These are phyloP conservation scores for Virgularia gustaviana DNA, from an alignment of 92 coral and sea anemone species.

Conservation along the genomic window DNA sequence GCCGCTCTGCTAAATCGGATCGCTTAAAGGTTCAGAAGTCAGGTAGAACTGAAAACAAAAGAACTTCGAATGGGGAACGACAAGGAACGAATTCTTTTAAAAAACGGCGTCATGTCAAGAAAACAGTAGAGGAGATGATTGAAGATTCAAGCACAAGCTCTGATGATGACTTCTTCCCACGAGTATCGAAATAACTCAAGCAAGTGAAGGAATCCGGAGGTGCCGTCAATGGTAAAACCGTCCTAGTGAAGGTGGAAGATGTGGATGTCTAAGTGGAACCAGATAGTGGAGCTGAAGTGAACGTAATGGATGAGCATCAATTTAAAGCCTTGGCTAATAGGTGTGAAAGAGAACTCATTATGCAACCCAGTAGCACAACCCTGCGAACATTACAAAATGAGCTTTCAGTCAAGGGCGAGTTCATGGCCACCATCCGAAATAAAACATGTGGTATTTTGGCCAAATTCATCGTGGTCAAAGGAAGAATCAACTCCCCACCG, in stretches of 20 bases:
- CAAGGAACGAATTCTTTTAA: not conserved
- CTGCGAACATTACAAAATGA: slow-evolving; percentile 47
- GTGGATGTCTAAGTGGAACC: slow-evolving; percentile 44
- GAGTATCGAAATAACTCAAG: slow-evolving; percentile 39
- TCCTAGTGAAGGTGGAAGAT: slow-evolving; percentile 30
- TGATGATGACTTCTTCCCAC: slow-evolving; percentile 50
- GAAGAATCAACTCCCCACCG: slow-evolving; percentile 47
- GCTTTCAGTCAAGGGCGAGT: slow-evolving; percentile 52
- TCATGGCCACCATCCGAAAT: slow-evolving; percentile 38
- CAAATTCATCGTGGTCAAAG: slow-evolving; percentile 40
- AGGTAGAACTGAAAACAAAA: not conserved
- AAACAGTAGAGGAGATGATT: slow-evolving; percentile 15
- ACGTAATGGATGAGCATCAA: slow-evolving; percentile 48
- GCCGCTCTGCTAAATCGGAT: not conserved
- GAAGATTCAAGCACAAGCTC: slow-evolving; percentile 36
- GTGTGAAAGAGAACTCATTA: slow-evolving; percentile 8
- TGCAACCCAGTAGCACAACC: slow-evolving; percentile 35
- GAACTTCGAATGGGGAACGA: not conserved
- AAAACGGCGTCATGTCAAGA: slow-evolving; percentile 18
- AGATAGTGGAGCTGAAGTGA: slow-evolving; percentile 55
- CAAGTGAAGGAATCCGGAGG: slow-evolving; percentile 29
- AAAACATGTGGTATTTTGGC: slow-evolving; percentile 43
- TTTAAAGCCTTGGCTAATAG: slow-evolving; percentile 46
- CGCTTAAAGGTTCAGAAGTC: no score
- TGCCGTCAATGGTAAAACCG: slow-evolving; percentile 2